Evolutionary conservation across 53 echinoderm and acorn worm species (phyloP).

Genomic region (Holothuria leucospilota): DNA sequence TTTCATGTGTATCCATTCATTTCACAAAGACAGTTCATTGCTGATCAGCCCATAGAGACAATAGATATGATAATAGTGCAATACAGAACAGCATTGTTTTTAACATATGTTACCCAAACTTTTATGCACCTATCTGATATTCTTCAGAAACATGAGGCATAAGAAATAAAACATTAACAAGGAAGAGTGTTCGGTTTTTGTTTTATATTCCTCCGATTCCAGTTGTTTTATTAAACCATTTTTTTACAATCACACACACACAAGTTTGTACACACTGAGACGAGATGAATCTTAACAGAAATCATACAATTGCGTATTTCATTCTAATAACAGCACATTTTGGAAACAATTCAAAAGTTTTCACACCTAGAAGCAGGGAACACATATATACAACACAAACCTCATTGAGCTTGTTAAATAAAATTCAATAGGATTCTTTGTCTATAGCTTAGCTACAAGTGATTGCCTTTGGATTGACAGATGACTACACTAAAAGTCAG

Average conservation of each 20-base stretch:
- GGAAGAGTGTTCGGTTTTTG: no score
- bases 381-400: conserved; percentile 49
- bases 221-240: conserved; percentile 38
- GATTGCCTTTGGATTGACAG: conserved; percentile 11
- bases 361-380: conserved; percentile 19
- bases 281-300: conserved; percentile 27
- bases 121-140: no score
- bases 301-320: conserved; percentile 44
- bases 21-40: no score
- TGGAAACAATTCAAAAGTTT: conserved; percentile 14
- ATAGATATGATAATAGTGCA: no score
- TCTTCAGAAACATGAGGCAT: no score
- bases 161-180: background rate
- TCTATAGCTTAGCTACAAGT: conserved; percentile 40
- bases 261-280: conserved; percentile 44
- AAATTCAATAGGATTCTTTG: conserved; percentile 7
- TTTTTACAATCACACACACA: conserved; percentile 56
- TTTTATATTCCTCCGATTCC: conserved; percentile 49
- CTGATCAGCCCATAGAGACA: no score
- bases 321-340: conserved; percentile 39
- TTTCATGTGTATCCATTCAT: no score
- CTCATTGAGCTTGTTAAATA: background rate
- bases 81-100: no score
- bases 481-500: conserved; percentile 3
- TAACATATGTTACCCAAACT: no score